Base-by-base conservation (phyloP, 2,113 vertebrate genomes). In the Mola mola region DNA sequence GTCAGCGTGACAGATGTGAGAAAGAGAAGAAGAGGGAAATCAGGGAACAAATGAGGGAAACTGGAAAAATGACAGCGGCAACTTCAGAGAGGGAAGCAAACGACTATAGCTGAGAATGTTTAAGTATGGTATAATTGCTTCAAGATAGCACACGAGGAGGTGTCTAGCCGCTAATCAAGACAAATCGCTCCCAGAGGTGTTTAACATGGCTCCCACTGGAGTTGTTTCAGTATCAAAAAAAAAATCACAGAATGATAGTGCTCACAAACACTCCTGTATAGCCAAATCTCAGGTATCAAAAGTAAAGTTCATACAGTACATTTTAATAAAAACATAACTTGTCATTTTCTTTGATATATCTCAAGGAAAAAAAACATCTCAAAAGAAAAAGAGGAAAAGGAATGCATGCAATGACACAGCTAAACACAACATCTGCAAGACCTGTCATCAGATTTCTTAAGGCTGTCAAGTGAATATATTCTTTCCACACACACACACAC, bases 111-210 rank as follows among this genome's bases (percentile, higher is more conserved):
- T 55, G 67, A 53, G 46, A 52, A 31, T 41, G 58, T 73, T 64
- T 66, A 70, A 66, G 31, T 65, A 52, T 1, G 4, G 15, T 62
- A 24, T 64, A 73, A 83, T 79, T 77, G 76, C 68, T 78, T 73
- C 31, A 56, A 64, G 51, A 72, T 53, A 65, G 65, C 41, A 29
- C 51, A 46, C 16, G 2, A 67, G 60, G 60, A 65, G 12, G 8
- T 37, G 40, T 56, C 42, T 46, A 16, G 34, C 38, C 36, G 37
- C 51, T 63, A 66, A 75, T 60, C 36, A 10, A 44, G 57, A 82
- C 33, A 53, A 53, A 81, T 69, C 70, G 41, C 48, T 38, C 36
- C 21, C 24, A 48, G 37, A 44, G 25, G n/a, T 29, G 17, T 68
- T 56, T 65, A 20, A 66, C 25, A 61, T 31, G 43, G 41, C 29